Percentiles rank a stretch among this genome's conserved stretches.
These are phyloP conservation scores for Drosophila colorata DNA, from an alignment of 2,888 invertebrate species.

Conservation along the genomic window DNA sequence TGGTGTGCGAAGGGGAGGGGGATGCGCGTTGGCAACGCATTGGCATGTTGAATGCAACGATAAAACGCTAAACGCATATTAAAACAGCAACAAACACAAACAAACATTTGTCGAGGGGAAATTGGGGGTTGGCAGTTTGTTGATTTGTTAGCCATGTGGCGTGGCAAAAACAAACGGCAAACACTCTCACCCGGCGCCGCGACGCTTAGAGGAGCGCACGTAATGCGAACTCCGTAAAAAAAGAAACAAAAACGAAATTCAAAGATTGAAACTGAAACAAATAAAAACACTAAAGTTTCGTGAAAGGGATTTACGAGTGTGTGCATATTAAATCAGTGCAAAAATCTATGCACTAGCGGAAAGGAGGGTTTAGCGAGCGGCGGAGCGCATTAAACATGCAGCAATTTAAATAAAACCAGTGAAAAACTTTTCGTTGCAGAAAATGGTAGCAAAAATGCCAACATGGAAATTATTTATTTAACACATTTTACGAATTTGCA, in stretches of 20 bases:
- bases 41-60: constrained; percentile 76
- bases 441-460: constrained; percentile 14
- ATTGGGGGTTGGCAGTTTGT: constrained; percentile 8
- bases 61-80: constrained; percentile 79
- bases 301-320: constrained; percentile 71
- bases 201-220: constrained; percentile 28
- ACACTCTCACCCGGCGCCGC: not conserved
- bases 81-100: constrained; percentile 52
- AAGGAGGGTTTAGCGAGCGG: not conserved
- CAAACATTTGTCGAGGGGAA: constrained; percentile 5
- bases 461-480: constrained; percentile 46
- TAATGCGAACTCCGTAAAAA: constrained; percentile 31
- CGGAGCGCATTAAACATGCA: constrained; percentile 53
- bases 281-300: constrained; percentile 49
- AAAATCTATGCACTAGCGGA: constrained; percentile 16
- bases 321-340: constrained; percentile 73
- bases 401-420: constrained; percentile 36
- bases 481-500: constrained; percentile 22
- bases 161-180: constrained; percentile 22
- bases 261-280: constrained; percentile 62
- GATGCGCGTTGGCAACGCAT: constrained; percentile 42
- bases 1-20: not conserved
- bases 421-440: constrained; percentile 21
- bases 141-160: constrained; percentile 48
- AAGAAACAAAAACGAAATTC: constrained; percentile 17